These are phyloP conservation scores for Euborellia annulipes DNA, from an alignment of 1,140 invertebrate genomes.

Conservation along the genomic window DNA sequence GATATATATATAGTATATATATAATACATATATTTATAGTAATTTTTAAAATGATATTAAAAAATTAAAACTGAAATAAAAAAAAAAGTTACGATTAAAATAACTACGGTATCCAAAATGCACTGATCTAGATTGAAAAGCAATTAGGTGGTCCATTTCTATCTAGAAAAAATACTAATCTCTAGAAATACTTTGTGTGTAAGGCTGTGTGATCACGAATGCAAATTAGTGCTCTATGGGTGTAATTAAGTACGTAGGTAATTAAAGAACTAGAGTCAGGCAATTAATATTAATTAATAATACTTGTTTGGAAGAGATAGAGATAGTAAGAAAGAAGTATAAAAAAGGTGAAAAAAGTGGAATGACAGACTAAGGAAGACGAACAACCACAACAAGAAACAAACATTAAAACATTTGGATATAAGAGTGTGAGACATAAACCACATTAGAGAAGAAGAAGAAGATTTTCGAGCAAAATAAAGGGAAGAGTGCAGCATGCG, in stretches of 20 bases:
- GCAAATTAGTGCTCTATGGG: not conserved
- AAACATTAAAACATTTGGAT: not conserved
- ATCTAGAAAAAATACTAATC: not conserved
- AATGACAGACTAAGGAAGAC: conserved; percentile 1
- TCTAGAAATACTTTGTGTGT: not conserved
- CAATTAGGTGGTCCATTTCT: not conserved
- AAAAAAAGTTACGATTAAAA: too few relatives aligned
- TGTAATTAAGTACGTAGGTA: too few relatives aligned
- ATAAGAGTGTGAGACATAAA: not conserved
- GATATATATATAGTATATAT: too few relatives aligned
- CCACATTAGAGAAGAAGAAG: not conserved
- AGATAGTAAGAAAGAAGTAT: not conserved
- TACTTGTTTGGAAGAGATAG: not conserved
- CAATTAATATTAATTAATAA: not conserved
- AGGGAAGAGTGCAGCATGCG: not conserved
- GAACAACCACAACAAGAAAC: not conserved
- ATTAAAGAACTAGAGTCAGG: too few relatives aligned
- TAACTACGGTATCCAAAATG: too few relatives aligned
- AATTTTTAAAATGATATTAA: too few relatives aligned
- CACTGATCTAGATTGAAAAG: not conserved
- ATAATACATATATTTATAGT: too few relatives aligned
- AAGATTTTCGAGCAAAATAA: not conserved
- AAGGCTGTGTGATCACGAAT: not conserved
- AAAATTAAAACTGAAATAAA: too few relatives aligned
- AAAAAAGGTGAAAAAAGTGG: not conserved